phyloP scores from a whole-genome alignment of 2,113 vertebrate genomes.

The Hipposideros armiger region DNA sequence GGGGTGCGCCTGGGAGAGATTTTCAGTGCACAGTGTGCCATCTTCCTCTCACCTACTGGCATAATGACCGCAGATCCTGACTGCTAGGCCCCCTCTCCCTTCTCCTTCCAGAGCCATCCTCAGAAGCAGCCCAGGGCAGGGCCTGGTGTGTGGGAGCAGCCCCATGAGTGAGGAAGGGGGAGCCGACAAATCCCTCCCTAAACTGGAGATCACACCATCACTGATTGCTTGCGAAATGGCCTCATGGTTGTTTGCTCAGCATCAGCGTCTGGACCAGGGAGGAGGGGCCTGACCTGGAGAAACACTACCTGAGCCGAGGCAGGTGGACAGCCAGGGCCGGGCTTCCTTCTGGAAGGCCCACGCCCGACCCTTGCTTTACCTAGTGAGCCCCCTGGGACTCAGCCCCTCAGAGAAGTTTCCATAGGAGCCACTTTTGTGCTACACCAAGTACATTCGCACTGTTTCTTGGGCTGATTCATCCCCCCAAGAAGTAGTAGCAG shows the following conservation, averaged over 20 bases:
- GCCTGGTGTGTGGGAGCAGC: background rate
- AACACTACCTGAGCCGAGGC: too few species aligned
- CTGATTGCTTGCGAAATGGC: fast-evolving
- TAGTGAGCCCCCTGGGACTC: background rate
- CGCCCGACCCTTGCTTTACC: too few species aligned
- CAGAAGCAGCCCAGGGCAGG: background rate
- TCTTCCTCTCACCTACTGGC: background rate
- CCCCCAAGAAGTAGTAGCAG: background rate
- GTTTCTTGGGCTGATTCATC: background rate
- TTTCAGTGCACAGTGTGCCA: fast-evolving
- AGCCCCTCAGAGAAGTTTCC: background rate
- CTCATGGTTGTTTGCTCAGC: fast-evolving
- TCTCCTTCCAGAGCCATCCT: background rate
- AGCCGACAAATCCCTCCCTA: background rate
- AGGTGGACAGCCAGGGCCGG: background rate
- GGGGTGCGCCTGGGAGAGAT: fast-evolving
- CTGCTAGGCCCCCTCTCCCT: background rate
- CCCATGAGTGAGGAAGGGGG: background rate
- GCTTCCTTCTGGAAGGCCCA: fast-evolving
- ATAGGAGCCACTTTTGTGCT: background rate
- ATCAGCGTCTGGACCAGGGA: fast-evolving
- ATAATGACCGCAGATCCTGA: background rate
- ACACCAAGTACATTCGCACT: background rate
- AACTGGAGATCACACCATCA: too few species aligned
- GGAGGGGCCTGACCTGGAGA: background rate